Base-by-base conservation (phyloP, 2,888 invertebrate species). In the Sinelater perroti region DNA sequence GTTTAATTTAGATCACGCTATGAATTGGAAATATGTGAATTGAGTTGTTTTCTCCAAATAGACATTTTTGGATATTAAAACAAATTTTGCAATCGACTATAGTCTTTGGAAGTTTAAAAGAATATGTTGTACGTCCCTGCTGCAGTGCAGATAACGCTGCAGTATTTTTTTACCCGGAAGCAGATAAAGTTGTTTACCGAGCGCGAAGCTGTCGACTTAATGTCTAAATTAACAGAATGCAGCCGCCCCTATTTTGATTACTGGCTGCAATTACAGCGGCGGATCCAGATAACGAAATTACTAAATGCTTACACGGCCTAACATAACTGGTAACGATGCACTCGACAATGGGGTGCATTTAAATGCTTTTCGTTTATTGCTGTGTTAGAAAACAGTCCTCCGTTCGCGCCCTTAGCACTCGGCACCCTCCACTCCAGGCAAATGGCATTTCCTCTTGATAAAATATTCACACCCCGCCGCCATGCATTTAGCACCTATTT, bases 311-410 rank as follows among this genome's bases (percentile, higher is more conserved):
- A 46, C 18, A 31, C 17, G 45, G 20, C 46, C 46, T 40, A 45
- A 52, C 47, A 53, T 42, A 50, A 55, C 55, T 50, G 21, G 50
- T 49, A 60, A 59, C 54, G 59, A 36, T 59, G 54, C 50, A 55
- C 51, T 60, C 38, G 36, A 50, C 47, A 51, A 55, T 60, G 40
- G 49, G 55, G 59, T 55, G 55, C 55, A 60, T 55, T 55, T 31
- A 60, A 60, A 60, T 51, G 56, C 44, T 51, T 56, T 60, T 60
- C 59, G 51, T 60, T 60, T 60, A 60, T 60, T 60, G 55, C 51
- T 21, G 50, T 50, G 50, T 60, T 60, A 55, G 55, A 60, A 60
- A 60, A 60, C 53, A 59, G 31, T 31, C 26, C 33, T 40, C 36
- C 35, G 38, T 52, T 44, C 36, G 7, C 28, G 14, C 54, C 50